Evolutionary conservation across 2,113 vertebrate species (phyloP), one percentile per base, ranked within the genome.

Genomic region (Manacus vitellinus): DNA sequence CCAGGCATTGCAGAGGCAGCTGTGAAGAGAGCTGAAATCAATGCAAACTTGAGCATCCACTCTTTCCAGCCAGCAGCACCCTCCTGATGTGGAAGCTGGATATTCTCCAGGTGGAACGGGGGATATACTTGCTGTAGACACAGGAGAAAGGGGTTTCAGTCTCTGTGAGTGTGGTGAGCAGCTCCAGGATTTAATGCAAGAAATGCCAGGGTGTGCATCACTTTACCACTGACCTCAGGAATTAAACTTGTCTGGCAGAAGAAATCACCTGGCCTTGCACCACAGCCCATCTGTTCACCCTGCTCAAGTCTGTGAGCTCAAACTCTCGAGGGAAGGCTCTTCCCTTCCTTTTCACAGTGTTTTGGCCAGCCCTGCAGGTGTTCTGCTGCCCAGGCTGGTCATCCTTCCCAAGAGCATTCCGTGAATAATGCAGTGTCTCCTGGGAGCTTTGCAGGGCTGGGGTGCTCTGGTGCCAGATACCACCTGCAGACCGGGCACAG

Each of bases 31-130:
- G 61, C 12, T 43, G 78, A 67, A 77, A 78, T 39, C 70, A 54
- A 21, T 8, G 56, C 43, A 14, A 4, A 51, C 20, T 52, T 1
- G 0, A 82, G 14, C 4, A 3, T 14, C n/a, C 12, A 21, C 19
- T 14, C 31, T 31, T 88, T 67, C 39, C 74, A 84, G 44, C 41
- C 84, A 84, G 54, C 30, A 87, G 33, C 65, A 84, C 51, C 37
- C 61, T 87, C 35, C 59, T 76, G 63, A 7, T 43, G 39, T 30
- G 35, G 56, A 41, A 51, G 33, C 61, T 71, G 52, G 75, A 23
- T 79, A 15, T 55, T 51, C 6, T 86, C 31, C 75, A 51, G 52
- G 62, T 75, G 52, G 62, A 85, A 58, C 31, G 3, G 18, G 46
- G 59, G 31, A 39, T n/a, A 9, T 37, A 61, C 46, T 58, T 15